Conservation (phyloP, 2,113 vertebrate species). For the Eleginops maclovinus region DNA sequence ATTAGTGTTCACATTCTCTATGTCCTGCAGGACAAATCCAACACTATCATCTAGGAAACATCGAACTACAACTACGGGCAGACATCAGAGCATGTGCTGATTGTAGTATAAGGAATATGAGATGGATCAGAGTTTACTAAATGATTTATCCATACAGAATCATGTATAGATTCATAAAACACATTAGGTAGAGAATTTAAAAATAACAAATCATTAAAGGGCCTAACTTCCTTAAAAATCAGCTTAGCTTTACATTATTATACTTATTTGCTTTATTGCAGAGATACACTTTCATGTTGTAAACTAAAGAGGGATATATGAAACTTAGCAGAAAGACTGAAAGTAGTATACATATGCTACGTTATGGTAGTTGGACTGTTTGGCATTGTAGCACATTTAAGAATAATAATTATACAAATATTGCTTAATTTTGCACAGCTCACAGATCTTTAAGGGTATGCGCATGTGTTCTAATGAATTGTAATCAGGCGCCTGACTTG, state of each 20-base stretch:
- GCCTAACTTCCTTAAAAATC: neutral
- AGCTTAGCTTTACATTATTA: neutral
- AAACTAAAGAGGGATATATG: neutral
- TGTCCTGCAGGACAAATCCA: neutral
- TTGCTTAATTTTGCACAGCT: too few relatives aligned
- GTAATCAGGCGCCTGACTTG: too few relatives aligned
- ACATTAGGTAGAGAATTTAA: too few relatives aligned
- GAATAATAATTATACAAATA: too few relatives aligned
- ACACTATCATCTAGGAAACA: neutral
- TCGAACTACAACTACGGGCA: constrained; percentile 19
- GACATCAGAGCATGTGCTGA: neutral
- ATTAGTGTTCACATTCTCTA: constrained; percentile 35
- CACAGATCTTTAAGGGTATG: too few relatives aligned
- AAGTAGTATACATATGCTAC: neutral
- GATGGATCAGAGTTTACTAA: neutral
- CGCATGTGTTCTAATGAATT: too few relatives aligned
- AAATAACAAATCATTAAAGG: neutral
- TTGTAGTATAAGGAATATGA: neutral
- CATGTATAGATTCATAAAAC: neutral
- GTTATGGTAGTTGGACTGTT: too few relatives aligned
- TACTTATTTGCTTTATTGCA: neutral
- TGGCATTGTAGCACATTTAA: too few relatives aligned
- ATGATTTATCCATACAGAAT: neutral
- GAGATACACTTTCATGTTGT: neutral
- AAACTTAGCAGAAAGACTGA: neutral